Conservation (phyloP, 1,140 invertebrate species). For the Aphis craccivora region DNA sequence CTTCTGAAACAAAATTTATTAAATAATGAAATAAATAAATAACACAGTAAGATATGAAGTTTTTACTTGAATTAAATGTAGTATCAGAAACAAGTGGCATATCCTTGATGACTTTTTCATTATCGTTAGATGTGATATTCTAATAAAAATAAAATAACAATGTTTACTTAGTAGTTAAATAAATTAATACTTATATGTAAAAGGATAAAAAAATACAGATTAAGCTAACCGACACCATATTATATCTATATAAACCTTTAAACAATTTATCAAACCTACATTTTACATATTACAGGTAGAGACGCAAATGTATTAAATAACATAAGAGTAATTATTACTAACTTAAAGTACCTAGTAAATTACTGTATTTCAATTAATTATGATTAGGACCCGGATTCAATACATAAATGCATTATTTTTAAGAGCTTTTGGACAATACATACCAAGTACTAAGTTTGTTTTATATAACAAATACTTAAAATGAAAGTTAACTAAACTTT, state of each 20-base stretch:
- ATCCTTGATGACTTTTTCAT: constrained; percentile 37
- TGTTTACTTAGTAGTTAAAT: not conserved
- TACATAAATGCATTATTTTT: too few relatives aligned
- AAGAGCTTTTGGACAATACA: too few relatives aligned
- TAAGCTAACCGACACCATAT: not conserved
- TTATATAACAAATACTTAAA: too few relatives aligned
- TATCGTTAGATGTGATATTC: not conserved
- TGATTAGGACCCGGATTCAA: not conserved
- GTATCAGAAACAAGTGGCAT: constrained; percentile 53
- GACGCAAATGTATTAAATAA: not conserved
- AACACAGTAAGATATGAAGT: not conserved
- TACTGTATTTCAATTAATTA: not conserved
- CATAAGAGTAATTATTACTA: not conserved
- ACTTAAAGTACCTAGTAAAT: not conserved
- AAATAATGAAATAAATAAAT: not conserved
- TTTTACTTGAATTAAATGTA: constrained; percentile 52
- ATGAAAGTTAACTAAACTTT: too few relatives aligned
- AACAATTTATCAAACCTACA: not conserved
- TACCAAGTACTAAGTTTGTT: too few relatives aligned
- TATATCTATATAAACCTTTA: not conserved
- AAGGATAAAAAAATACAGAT: not conserved
- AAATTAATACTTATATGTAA: not conserved
- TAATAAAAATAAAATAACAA: not conserved
- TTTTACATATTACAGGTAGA: not conserved
- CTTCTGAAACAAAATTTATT: constrained; percentile 34